Evolutionary conservation across 2,888 invertebrate species (phyloP).

Genomic region (Patella pellucida): DNA sequence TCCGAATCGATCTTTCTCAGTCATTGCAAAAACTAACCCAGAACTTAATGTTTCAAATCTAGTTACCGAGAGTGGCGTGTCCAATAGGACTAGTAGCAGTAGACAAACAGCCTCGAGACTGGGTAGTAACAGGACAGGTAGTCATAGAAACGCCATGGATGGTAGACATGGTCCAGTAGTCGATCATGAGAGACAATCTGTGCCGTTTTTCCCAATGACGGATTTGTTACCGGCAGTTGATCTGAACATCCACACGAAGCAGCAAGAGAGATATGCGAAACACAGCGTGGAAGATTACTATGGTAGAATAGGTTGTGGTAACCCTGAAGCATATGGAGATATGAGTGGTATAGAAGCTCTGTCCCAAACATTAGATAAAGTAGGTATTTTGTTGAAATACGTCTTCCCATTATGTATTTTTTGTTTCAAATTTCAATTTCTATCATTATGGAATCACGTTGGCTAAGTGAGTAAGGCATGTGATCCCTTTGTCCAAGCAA

Average conservation of each 20-base stretch:
- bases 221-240: conserved; percentile 37
- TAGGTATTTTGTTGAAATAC: neutral
- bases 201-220: conserved; percentile 26
- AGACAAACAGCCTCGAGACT: neutral
- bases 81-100: conserved; percentile 7
- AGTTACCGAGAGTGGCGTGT: neutral
- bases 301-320: neutral
- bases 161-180: neutral
- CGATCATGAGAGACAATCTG: neutral
- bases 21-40: neutral
- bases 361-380: neutral
- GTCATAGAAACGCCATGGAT: neutral
- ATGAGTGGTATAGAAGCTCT: neutral
- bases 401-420: too few species aligned
- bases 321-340: neutral
- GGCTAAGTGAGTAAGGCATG: too few species aligned
- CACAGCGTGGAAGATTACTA: conserved; percentile 1
- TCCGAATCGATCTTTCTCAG: neutral
- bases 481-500: too few species aligned
- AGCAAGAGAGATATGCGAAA: neutral
- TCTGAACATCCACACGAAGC: conserved; percentile 15
- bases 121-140: conserved; percentile 4
- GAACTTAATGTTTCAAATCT: neutral
- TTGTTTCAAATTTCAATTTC: too few species aligned
- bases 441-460: too few species aligned